Evolutionary conservation across 2,113 vertebrate genomes (phyloP).

Genomic region (Plectropomus leopardus): DNA sequence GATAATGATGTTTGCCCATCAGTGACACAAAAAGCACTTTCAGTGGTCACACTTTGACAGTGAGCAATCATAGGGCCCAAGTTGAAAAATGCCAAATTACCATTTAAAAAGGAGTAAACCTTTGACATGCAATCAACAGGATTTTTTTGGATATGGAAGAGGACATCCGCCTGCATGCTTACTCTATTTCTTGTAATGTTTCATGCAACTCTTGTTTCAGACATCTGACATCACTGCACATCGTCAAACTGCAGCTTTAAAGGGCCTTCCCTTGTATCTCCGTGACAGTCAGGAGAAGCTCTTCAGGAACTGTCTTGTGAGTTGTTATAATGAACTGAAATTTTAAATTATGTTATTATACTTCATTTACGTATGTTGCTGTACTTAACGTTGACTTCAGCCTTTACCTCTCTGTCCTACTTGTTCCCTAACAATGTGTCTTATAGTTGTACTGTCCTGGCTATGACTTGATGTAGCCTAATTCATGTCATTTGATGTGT

Average conservation of each 20-base stretch:
- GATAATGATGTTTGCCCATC: no score
- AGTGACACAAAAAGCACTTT: no score
- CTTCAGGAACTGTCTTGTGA: slow-evolving; percentile 22
- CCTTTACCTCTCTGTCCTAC: neutral
- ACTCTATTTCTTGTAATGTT: neutral
- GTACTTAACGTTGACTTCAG: slow-evolving; percentile 1
- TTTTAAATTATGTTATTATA: slow-evolving; percentile 2
- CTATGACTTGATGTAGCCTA: slow-evolving; percentile 4
- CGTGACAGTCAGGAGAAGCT: slow-evolving; percentile 20
- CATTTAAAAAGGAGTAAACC: no score
- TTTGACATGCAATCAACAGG: no score
- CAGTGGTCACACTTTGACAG: no score
- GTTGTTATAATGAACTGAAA: neutral
- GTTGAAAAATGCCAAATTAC: no score
- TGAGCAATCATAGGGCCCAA: no score
- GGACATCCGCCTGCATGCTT: no score
- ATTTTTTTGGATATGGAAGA: no score
- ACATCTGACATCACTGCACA: neutral
- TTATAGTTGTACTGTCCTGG: slow-evolving; percentile 16
- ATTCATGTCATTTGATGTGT: neutral
- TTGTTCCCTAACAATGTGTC: neutral
- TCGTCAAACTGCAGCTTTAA: slow-evolving; percentile 11
- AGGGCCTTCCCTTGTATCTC: slow-evolving; percentile 8
- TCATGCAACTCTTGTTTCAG: neutral
- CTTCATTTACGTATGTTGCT: slow-evolving; percentile 1